Evolutionary conservation across 2,888 invertebrate species (phyloP).

Genomic region (Aphodius granarius): DNA sequence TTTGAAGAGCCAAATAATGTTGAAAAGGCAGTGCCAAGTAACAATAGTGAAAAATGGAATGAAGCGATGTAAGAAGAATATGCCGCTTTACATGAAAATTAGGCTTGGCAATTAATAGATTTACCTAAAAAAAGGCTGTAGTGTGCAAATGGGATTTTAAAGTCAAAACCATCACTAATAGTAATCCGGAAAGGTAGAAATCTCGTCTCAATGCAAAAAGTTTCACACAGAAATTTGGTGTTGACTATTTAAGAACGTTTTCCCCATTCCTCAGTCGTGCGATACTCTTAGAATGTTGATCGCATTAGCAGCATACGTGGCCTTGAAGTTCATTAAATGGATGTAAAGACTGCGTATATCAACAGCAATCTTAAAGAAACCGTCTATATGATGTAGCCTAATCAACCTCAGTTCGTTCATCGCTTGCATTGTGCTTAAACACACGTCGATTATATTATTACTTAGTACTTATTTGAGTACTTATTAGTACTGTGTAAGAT

Average conservation of each 20-base stretch:
- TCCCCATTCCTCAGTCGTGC: too few relatives aligned
- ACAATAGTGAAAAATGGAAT: background rate
- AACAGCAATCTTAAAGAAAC: conserved; percentile 35
- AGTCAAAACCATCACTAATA: background rate
- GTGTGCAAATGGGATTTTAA: conserved; percentile 10
- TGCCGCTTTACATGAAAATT: background rate
- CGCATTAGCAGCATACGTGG: conserved; percentile 28
- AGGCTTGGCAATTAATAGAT: background rate
- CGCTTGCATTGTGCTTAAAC: too few relatives aligned
- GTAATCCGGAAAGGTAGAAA: background rate
- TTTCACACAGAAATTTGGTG: conserved; percentile 28
- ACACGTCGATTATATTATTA: too few relatives aligned
- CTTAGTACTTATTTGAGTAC: too few relatives aligned
- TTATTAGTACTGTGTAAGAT: too few relatives aligned
- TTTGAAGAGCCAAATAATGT: conserved; percentile 9
- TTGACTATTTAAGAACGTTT: conserved; percentile 31
- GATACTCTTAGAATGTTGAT: conserved; percentile 25
- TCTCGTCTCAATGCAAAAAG: conserved; percentile 23
- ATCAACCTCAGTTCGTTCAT: too few relatives aligned
- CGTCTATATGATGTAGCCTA: too few relatives aligned
- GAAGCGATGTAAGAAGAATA: background rate
- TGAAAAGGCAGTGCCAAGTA: too few relatives aligned
- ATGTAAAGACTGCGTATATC: conserved; percentile 38
- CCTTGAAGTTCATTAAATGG: conserved; percentile 31
- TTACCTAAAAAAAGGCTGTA: background rate